Percentiles rank a stretch among this genome's conserved stretches.
Evolutionary conservation across 2,888 invertebrate species (phyloP).

Genomic region (Drosophila conformis): DNA sequence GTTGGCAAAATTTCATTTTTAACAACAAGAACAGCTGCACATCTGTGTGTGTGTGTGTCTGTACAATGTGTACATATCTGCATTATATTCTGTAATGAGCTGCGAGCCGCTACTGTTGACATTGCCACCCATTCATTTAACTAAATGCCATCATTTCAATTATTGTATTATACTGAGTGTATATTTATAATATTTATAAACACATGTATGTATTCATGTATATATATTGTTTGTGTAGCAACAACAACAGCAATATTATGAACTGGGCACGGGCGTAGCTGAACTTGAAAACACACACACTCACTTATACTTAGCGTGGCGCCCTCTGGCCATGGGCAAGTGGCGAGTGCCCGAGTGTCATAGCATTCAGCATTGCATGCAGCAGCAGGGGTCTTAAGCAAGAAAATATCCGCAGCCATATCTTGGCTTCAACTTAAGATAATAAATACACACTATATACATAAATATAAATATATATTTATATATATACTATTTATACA

Average conservation of each 20-base stretch:
- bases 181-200: slow-evolving; percentile 51
- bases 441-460: slow-evolving; percentile 30
- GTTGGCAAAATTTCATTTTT: slow-evolving; percentile 27
- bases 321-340: slow-evolving; percentile 45
- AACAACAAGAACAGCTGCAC: slow-evolving; percentile 48
- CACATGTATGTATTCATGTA: slow-evolving; percentile 19
- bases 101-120: slow-evolving; percentile 56
- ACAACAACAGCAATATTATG: slow-evolving; percentile 17
- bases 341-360: slow-evolving; percentile 30
- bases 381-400: slow-evolving; percentile 14
- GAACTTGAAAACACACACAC: slow-evolving; percentile 51
- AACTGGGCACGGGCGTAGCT: slow-evolving; percentile 35
- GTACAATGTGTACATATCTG: slow-evolving; percentile 41
- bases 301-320: slow-evolving; percentile 31
- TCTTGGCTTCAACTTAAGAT: slow-evolving; percentile 43
- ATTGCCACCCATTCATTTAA: slow-evolving; percentile 63
- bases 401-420: slow-evolving; percentile 42
- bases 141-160: slow-evolving; percentile 64
- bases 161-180: slow-evolving; percentile 44
- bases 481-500: neutral
- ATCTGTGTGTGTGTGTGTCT: slow-evolving; percentile 4
- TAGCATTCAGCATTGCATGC: slow-evolving; percentile 40
- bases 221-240: slow-evolving; percentile 20
- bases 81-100: slow-evolving; percentile 62
- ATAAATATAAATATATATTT: slow-evolving; percentile 9